Evolutionary conservation across 2,113 vertebrate genomes (phyloP).

Genomic region (Pampusana beccarii): DNA sequence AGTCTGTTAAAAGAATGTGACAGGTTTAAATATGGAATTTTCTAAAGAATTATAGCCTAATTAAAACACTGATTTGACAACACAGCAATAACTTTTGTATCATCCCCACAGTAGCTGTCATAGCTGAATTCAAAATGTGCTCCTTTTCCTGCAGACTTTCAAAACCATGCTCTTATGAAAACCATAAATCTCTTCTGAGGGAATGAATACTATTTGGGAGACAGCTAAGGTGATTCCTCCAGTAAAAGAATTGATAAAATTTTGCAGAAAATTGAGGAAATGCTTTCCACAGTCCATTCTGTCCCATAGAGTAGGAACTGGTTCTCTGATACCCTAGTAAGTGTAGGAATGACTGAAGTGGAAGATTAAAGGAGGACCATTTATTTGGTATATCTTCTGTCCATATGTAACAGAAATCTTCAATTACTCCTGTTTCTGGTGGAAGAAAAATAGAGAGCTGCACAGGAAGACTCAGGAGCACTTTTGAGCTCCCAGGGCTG

Average conservation of each 20-base stretch:
- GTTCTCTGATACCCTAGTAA: neutral
- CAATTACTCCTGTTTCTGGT: neutral
- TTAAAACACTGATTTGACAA: conserved; percentile 32
- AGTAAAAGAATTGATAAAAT: neutral
- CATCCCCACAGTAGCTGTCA: neutral
- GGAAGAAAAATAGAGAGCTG: neutral
- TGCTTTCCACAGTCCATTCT: neutral
- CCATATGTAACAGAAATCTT: neutral
- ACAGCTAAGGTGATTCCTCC: neutral
- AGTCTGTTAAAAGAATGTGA: neutral
- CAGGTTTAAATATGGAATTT: neutral
- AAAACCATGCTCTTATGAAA: conserved; percentile 9
- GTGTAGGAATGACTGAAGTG: neutral
- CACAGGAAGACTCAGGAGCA: neutral
- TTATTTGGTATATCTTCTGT: neutral
- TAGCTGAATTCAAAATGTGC: neutral
- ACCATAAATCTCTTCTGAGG: neutral
- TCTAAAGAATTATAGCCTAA: conserved; percentile 30
- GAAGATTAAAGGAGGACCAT: neutral
- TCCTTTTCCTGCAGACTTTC: neutral
- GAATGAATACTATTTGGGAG: neutral
- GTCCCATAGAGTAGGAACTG: neutral
- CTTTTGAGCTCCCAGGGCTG: neutral
- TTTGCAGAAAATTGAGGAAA: neutral
- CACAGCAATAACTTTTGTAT: neutral